Percentiles rank a stretch among this genome's conserved stretches.
phyloP scores from a whole-genome alignment of 2,888 invertebrate genomes.

The Biston betularia region DNA sequence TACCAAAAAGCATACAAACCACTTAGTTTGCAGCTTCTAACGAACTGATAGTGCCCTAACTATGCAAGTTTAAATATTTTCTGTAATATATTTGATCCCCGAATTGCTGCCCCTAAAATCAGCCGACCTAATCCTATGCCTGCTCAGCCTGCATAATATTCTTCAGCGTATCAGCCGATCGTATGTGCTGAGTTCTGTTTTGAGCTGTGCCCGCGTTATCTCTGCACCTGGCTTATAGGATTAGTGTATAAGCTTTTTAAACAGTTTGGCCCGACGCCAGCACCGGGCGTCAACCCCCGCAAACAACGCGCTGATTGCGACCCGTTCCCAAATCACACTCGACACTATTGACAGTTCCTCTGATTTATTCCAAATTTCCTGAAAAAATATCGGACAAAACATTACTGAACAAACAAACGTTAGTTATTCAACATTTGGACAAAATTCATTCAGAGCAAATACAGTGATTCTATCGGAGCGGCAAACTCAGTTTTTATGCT shows the following conservation, averaged over 20 bases:
- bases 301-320: slow-evolving; percentile 53
- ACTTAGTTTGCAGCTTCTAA: no score
- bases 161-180: no score
- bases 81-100: no score
- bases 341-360: slow-evolving; percentile 40
- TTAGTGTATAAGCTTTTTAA: slow-evolving; percentile 62
- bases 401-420: slow-evolving; percentile 37
- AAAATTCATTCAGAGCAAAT: slow-evolving; percentile 18
- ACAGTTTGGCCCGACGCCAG: slow-evolving; percentile 72
- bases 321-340: slow-evolving; percentile 31
- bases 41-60: no score
- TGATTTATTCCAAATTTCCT: slow-evolving; percentile 41
- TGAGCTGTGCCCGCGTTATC: slow-evolving; percentile 33
- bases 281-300: slow-evolving; percentile 72
- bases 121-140: no score
- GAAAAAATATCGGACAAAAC: slow-evolving; percentile 31
- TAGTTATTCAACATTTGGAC: slow-evolving; percentile 22
- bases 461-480: neutral
- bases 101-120: no score
- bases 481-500: slow-evolving; percentile 6
- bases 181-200: neutral
- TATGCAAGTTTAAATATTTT: no score
- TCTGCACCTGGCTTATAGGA: slow-evolving; percentile 32
- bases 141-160: no score
- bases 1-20: no score